Conservation (phyloP, 2,888 invertebrate species). For the Nineta flava region DNA sequence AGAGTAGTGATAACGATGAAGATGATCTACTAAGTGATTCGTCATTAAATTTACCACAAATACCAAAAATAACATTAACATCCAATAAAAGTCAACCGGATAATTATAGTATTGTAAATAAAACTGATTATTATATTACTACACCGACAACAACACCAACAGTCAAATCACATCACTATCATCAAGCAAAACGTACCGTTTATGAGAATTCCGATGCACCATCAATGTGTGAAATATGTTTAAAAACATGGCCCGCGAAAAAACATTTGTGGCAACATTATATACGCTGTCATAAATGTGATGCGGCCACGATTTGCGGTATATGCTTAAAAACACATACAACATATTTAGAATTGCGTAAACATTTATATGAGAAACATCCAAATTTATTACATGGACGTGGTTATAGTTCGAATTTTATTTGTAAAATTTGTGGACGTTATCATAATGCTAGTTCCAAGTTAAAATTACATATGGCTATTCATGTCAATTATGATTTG, state of each 20-base stretch:
- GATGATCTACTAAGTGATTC: background rate
- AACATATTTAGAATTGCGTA: conserved; percentile 30
- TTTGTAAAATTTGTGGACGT: conserved; percentile 34
- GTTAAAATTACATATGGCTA: conserved; percentile 35
- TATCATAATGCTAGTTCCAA: conserved; percentile 42
- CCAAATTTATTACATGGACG: conserved; percentile 30
- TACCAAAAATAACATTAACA: conserved; percentile 5
- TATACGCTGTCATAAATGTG: conserved; percentile 36
- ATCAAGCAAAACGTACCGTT: conserved; percentile 29
- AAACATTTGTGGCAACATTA: conserved; percentile 44
- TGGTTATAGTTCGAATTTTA: conserved; percentile 38
- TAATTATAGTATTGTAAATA: background rate
- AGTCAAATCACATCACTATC: background rate
- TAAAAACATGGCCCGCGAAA: conserved; percentile 41
- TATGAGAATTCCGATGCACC: conserved; percentile 33
- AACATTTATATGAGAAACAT: conserved; percentile 32
- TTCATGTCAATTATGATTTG: conserved; percentile 32
- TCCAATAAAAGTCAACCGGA: conserved; percentile 5
- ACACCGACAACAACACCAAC: background rate
- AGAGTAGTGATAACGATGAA: conserved; percentile 4
- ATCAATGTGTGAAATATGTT: conserved; percentile 36
- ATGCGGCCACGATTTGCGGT: conserved; percentile 40
- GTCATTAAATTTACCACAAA: background rate
- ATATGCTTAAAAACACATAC: conserved; percentile 38
- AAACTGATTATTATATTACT: background rate